Base-by-base conservation (phyloP, 2,888 invertebrate species). In the Oithona nana region DNA sequence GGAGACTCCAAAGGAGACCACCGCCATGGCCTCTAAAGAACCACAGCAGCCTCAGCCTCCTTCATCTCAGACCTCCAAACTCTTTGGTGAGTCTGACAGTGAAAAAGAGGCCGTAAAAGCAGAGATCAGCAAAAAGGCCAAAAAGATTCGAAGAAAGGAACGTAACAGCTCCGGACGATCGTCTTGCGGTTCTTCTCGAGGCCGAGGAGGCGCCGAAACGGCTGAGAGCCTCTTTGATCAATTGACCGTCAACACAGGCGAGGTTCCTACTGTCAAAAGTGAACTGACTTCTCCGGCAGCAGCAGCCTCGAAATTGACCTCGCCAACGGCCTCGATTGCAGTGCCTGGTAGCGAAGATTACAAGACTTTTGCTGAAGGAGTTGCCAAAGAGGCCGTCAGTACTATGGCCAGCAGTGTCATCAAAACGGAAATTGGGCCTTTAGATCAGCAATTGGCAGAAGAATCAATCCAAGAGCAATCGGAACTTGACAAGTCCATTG, bases 141-240 rank as follows among this genome's bases (percentile, higher is more conserved):
- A 77, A 68, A 76, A 79, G 73, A 80, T 76, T 60, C 84, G 83
- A 70, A 86, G 86, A 68, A 86, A 83, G 73, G 86, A 84, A 73
- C 48, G 61, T 22, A 28, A 16, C 20, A 20, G 30, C 11, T 39
- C 30, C 50, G 22, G 52, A 22, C 26, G 61, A 16, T 24, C 28
- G 26, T 11, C 8, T 16, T 11, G 8, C 39, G 51, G 29, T 16
- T 24, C 28, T 20, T 56, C 63, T 61, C 29, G 29, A 61, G n/a
- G 66, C 64, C 50, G 50, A 49, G n/a, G 20, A n/a, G 22, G 50
- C 50, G 22, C n/a, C 3, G 54, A 54, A 20, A 54, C 54, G 54
- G 54, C 54, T 22, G 54, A 54, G 26, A 54, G 54, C 54, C 26
- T 54, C 24, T 54, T 54, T 26, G 54, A 54, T 11, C 22, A 24